Evolutionary conservation across 2,113 vertebrate genomes (phyloP).

Genomic region (Leptobrachium leishanense): DNA sequence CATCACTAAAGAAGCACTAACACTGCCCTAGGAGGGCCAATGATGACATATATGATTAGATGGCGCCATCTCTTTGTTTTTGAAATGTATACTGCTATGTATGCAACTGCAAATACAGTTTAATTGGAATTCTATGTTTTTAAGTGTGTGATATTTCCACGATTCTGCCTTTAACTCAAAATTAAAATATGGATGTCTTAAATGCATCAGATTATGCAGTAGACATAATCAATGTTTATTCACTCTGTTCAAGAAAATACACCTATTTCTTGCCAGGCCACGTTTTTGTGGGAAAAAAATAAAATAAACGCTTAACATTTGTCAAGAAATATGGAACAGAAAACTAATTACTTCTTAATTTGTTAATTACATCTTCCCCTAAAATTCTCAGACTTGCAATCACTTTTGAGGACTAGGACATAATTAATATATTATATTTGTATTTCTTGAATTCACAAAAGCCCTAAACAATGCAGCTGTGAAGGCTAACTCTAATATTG

Average conservation of each 20-base stretch:
- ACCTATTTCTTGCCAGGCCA: not conserved
- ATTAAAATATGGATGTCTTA: not conserved
- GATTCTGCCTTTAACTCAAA: not conserved
- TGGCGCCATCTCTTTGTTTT: slow-evolving; percentile 14
- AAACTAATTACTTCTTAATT: not conserved
- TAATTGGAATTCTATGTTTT: too few species aligned
- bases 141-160: not conserved
- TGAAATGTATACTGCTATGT: not conserved
- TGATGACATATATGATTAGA: slow-evolving; percentile 23
- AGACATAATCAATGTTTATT: not conserved
- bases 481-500: not conserved
- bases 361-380: not conserved
- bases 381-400: not conserved
- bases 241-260: not conserved
- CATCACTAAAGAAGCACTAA: slow-evolving; percentile 39
- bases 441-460: not conserved
- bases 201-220: not conserved
- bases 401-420: not conserved
- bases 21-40: slow-evolving; percentile 24
- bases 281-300: not conserved
- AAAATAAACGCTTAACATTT: not conserved
- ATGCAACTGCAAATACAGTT: too few species aligned
- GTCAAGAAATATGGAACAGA: not conserved
- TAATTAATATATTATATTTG: not conserved
- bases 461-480: not conserved